Base-by-base conservation (phyloP, 2,113 vertebrate species). In the Parus major region DNA sequence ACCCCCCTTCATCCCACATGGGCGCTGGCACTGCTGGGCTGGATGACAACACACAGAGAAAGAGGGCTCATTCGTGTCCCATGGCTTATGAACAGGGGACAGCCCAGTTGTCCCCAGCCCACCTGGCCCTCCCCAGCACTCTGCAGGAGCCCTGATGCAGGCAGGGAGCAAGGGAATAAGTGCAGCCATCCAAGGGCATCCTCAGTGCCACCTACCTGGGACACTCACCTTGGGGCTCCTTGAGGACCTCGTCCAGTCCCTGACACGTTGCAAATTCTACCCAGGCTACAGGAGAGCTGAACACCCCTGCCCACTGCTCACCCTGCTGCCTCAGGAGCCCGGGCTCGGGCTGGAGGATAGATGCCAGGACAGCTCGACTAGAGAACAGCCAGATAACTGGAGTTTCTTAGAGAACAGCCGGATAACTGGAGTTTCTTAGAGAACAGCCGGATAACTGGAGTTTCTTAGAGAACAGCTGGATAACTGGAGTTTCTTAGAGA, bases 1-100 rank as follows among this genome's bases (percentile, higher is more conserved):
- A 13, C 7, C 1, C 18, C 4, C 35, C 69, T 16, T 7, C 23
- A 23, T 9, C 61, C 39, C 60, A 17, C 3, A 0, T 1, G 0
- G 3, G 1, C 17, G 10, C 31, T 28, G 56, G 20, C 61, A 3
- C 44, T 7, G 24, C 19, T 55, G 59, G 60, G 29, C 50, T 47
- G 69, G 23, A 19, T 6, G 4, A 15, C 8, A 14, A 4, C 0
- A 1, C 0, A 4, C 49, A 33, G 6, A 20, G 31, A 10, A 78
- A 19, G 8, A 35, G 4, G 12, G 10, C 20, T 61, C 23, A 8
- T 47, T 52, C 11, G 0, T 19, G 33, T 12, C 68, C 57, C 24
- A 10, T 0, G 5, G 9, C 9, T 10, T 0, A 6, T 3, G 16
- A 50, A 21, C 25, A 17, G 63, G 42, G 46, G 8, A 1, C 5